Percentiles rank a stretch among this genome's conserved stretches.
Evolutionary conservation across 1,140 invertebrate genomes (phyloP).

Genomic region (Eueides isabella): DNA sequence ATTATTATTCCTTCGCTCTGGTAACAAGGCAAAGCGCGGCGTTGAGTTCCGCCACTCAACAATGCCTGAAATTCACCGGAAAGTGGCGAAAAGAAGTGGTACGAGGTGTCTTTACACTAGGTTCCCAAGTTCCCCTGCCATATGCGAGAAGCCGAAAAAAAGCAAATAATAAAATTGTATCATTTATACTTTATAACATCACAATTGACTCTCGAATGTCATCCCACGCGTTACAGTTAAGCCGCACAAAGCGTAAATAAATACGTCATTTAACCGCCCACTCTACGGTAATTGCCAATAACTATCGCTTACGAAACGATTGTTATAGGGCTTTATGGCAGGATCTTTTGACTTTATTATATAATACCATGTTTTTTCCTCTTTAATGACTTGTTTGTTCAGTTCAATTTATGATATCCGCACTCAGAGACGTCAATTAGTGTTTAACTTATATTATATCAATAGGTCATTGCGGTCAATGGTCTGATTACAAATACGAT

Average conservation of each 20-base stretch:
- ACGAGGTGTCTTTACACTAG: no score
- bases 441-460: background rate
- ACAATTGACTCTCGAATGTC: background rate
- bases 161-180: background rate
- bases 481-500: no score
- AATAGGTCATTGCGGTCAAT: no score
- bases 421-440: conserved; percentile 6
- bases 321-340: conserved; percentile 8
- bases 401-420: background rate
- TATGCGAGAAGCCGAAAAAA: background rate
- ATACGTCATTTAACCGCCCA: conserved; percentile 15
- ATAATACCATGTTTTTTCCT: background rate
- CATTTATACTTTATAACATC: background rate
- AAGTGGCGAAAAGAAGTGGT: no score
- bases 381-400: background rate
- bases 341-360: conserved; percentile 8
- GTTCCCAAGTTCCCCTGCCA: no score
- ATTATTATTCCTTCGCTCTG: no score
- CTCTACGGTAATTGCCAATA: conserved; percentile 5
- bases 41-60: no score
- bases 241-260: conserved; percentile 22
- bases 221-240: conserved; percentile 19
- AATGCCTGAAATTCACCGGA: no score
- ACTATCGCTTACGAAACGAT: conserved; percentile 10
- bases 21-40: no score